A percentile compares a stretch with the other conserved stretches of the same genome.
phyloP scores from a whole-genome alignment of 2,113 vertebrate species.

The Rhizomys pruinosus region DNA sequence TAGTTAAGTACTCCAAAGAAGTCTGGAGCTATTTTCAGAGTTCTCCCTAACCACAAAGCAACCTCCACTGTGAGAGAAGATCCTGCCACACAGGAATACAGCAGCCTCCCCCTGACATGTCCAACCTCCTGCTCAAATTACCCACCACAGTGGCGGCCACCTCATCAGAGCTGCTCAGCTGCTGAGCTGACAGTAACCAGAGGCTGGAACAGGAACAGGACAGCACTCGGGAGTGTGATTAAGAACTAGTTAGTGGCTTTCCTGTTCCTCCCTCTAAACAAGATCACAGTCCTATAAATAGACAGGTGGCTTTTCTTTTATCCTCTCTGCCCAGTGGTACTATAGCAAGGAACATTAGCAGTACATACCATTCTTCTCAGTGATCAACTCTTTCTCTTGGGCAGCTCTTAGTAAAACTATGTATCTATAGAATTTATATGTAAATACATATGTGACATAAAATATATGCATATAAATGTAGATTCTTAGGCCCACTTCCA shows the following conservation, averaged over 20 bases:
- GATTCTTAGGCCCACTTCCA: background rate
- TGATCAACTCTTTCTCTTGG: background rate
- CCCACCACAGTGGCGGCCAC: background rate
- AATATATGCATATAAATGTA: background rate
- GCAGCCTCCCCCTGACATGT: rapidly evolving
- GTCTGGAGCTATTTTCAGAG: background rate
- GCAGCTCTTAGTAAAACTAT: background rate
- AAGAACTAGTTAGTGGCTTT: background rate
- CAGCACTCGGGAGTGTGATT: background rate
- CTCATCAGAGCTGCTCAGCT: background rate
- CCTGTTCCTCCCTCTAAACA: constrained; percentile 6
- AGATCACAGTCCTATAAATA: constrained; percentile 22
- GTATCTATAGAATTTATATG: too few species aligned
- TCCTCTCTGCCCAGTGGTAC: too few species aligned
- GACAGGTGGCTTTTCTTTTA: background rate
- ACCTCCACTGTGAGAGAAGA: background rate
- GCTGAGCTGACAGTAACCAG: background rate
- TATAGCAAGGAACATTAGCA: background rate
- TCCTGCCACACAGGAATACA: rapidly evolving
- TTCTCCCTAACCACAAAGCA: background rate
- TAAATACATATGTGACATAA: background rate
- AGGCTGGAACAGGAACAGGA: background rate
- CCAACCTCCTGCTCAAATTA: background rate
- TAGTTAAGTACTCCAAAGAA: background rate
- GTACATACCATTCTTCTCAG: background rate